Evolutionary conservation across 2,797 vertebrate species (phyloP), one percentile per base, ranked within the genome.

Genomic region (Poeciliopsis turneri): DNA sequence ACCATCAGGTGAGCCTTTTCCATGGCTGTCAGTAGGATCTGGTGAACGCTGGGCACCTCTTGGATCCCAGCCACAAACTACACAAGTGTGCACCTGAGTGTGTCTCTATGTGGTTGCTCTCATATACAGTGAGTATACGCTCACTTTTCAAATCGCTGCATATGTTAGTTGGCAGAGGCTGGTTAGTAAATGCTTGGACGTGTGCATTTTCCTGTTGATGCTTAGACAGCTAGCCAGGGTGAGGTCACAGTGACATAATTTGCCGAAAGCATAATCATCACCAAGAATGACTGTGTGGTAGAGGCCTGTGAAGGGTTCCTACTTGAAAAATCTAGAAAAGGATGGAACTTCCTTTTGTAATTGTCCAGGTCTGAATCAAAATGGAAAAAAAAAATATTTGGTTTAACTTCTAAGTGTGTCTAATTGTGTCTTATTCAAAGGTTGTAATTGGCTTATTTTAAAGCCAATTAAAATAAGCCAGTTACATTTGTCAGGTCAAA

Each of bases 1-100:
- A 71, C 82, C 87, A 87, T 89, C 92, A 92, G 90, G 90, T 92
- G 91, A 91, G 78, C 75, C 61, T 84, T 86, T 80, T 70, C 13
- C 72, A 76, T 82, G 86, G 86, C 89, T 89, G 88, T 90, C 85
- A 80, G 80, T 77, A 61, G 76, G 76, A 49, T 77, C 72, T 0
- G 20, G 72, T 57, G 43, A 79, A 78, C 49, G 70, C 81, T 51
- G 74, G 86, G 85, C 71, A 59, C 74, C 78, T 69, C 68, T 76
- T 89, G 86, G 89, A 90, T 70, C 28, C 0, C 9, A 61, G 68
- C 79, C 68, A 72, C 33, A 57, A 30, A n/a, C 47, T 36, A 30
- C 76, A 59, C 20, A 75, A 74, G 55, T 75, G 61, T 75, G 72
- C 23, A 51, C 82, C 45, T 74, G 43, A 39, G 51, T 72, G 64